These are phyloP conservation scores for Corythucha ciliata DNA, from an alignment of 2,888 invertebrate genomes.

Conservation along the genomic window DNA sequence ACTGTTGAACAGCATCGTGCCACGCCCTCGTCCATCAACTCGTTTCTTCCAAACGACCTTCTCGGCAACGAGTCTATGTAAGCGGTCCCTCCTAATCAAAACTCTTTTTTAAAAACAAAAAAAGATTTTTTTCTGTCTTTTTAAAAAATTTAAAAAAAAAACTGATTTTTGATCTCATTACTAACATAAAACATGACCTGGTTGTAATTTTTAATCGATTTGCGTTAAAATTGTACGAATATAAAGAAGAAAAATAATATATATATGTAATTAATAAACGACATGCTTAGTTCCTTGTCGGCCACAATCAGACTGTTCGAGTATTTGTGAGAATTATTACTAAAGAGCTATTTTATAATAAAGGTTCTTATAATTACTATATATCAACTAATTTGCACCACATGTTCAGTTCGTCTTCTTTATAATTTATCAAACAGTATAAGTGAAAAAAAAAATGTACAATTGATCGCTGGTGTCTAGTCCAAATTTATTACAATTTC, in stretches of 20 bases:
- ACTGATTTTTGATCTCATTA: conserved; percentile 29
- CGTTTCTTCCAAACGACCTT: conserved; percentile 78
- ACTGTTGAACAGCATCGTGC: conserved; percentile 66
- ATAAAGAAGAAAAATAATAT: conserved; percentile 16
- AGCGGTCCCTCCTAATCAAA: conserved; percentile 35
- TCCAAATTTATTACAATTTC: no score
- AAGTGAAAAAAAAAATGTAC: no score
- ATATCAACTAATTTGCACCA: conserved; percentile 9
- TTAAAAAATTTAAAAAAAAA: conserved; percentile 25
- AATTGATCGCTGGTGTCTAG: no score
- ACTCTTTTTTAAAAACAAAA: neutral
- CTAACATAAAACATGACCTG: conserved; percentile 29
- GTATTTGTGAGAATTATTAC: conserved; percentile 32
- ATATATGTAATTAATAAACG: conserved; percentile 22
- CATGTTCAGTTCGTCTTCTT: no score
- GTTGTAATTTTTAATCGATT: conserved; percentile 27
- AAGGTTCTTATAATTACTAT: conserved; percentile 23
- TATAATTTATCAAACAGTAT: no score
- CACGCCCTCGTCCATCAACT: conserved; percentile 76
- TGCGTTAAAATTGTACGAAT: conserved; percentile 21
- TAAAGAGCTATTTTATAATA: conserved; percentile 33
- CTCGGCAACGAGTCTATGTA: conserved; percentile 81
- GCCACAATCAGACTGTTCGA: conserved; percentile 34
- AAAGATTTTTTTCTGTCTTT: no score
- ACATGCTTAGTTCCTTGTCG: conserved; percentile 29